Conservation (phyloP, 1,140 invertebrate species). For the Eciton burchellii region DNA sequence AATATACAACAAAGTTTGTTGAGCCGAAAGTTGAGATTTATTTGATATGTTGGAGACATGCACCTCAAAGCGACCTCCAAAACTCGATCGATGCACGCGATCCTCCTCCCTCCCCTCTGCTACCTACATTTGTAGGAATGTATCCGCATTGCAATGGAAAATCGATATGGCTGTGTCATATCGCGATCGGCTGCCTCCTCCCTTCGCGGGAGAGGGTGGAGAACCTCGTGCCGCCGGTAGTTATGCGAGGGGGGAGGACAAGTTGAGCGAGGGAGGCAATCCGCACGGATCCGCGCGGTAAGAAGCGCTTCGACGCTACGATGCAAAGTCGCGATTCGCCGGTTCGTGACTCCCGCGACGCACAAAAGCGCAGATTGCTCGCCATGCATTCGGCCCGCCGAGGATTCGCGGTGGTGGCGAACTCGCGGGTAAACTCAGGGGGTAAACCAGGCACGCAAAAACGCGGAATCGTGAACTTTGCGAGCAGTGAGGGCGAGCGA, state of each 20-base stretch:
- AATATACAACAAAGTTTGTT: too few species aligned
- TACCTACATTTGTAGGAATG: not conserved
- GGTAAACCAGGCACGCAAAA: slow-evolving; percentile 47
- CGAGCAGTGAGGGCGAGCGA: not conserved
- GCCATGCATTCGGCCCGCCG: slow-evolving; percentile 41
- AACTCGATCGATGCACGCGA: too few species aligned
- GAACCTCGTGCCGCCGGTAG: slow-evolving; percentile 22
- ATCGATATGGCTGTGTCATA: slow-evolving; percentile 49
- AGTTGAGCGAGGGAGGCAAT: slow-evolving; percentile 8
- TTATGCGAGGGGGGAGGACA: slow-evolving; percentile 9
- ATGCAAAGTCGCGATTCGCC: slow-evolving; percentile 53
- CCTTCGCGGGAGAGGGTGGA: slow-evolving; percentile 13
- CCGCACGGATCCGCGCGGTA: slow-evolving; percentile 11
- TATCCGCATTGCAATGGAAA: slow-evolving; percentile 37
- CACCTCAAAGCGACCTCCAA: too few species aligned
- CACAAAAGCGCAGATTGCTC: slow-evolving; percentile 56
- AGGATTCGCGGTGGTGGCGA: not conserved
- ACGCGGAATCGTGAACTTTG: slow-evolving; percentile 28
- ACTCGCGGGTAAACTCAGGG: slow-evolving; percentile 1
- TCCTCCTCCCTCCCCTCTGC: too few species aligned
- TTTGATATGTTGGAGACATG: too few species aligned
- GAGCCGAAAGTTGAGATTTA: too few species aligned
- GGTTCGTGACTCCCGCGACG: not conserved
- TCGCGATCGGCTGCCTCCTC: slow-evolving; percentile 22
- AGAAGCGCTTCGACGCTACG: slow-evolving; percentile 41